Base-by-base conservation (phyloP, 2,888 invertebrate genomes). In the Chloroclysta siterata region DNA sequence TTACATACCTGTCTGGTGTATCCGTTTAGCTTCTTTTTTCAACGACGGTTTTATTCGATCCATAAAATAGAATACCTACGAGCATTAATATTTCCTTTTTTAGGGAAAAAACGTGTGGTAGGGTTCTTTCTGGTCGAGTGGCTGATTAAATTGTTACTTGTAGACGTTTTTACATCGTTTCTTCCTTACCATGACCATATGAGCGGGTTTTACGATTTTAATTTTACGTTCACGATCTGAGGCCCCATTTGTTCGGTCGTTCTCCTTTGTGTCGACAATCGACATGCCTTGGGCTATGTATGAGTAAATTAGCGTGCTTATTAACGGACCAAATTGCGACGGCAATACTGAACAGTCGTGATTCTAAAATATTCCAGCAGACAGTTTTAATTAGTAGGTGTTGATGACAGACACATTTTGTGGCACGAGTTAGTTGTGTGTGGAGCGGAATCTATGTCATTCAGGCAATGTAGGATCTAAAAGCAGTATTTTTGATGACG, bases 281-380 rank as follows among this genome's bases (percentile, higher is more conserved):
- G 15, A 53, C 39, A 28, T 63, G 41, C 66, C 55, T 61, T 59
- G 42, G 52, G 66, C 66, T 53, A 55, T 58, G 55, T 46, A 63
- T 63, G 56, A 65, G 59, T 66, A 63, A 71, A 65, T 66, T 69
- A 62, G 51, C 61, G 36, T 61, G 58, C 71, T 60, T 62, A 65
- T 68, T 71, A 71, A 60, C 66, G 62, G 55, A 53, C 63, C 48
- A 29, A 62, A 56, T 60, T 59, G 65, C 53, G 61, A 61, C 60
- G 44, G 60, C 61, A 60, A 62, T 33, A 54, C 61, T 42, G 51
- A 56, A 52, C 41, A 29, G 50, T 56, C 46, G 55, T 60, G 57
- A 58, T 61, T 46, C 47, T 57, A 53, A 62, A 62, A 65, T 53
- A 53, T 65, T 65, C 53, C 60, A 13, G 46, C 58, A 52, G 41